Base-by-base conservation (phyloP, 2,888 invertebrate genomes). In the Heliconius charithonia region DNA sequence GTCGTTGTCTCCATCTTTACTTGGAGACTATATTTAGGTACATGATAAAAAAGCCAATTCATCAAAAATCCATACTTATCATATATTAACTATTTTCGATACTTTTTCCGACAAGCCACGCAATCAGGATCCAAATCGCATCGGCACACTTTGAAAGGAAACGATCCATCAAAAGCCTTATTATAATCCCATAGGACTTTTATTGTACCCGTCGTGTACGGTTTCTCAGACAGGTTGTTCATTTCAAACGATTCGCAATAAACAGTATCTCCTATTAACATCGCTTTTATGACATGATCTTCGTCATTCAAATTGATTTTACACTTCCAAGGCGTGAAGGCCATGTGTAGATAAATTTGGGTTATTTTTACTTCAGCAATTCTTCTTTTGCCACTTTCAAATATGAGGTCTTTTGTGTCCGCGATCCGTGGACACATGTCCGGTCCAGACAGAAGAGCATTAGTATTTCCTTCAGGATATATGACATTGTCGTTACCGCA, bases 401-500 rank as follows among this genome's bases (percentile, higher is more conserved):
- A 82, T 62, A 85, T 86, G 63, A 87, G 77, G 76, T 85, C 83
- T 78, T 89, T 86, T 74, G 89, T 81, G 78, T 87, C 83, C 67
- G 89, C 87, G 22, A 92, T 85, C 82, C 88, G 88, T 45, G 93
- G 92, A 77, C 93, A 93, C 82, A 92, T 92, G 75, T 86, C 84
- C n/a, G 88, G 83, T 37, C 93, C 93, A 2, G 91, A 87, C 90
- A 93, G 87, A 75, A 93, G 85, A 16, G 92, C 90, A 2, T 85
- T 81, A 32, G 88, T 82, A 27, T 88, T 83, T 76, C 88, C 84
- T 81, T 86, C 84, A n/a, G 92, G 90, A 83, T 87, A 92, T 81
- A 93, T 92, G n/a, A 91, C 86, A 80, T 92, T 93, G 83, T 92
- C 92, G 81, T 91, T 91, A 13, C 92, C 92, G 80, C 92, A 92